phyloP scores from a whole-genome alignment of 1,140 invertebrate genomes.

The Platyura marginata region DNA sequence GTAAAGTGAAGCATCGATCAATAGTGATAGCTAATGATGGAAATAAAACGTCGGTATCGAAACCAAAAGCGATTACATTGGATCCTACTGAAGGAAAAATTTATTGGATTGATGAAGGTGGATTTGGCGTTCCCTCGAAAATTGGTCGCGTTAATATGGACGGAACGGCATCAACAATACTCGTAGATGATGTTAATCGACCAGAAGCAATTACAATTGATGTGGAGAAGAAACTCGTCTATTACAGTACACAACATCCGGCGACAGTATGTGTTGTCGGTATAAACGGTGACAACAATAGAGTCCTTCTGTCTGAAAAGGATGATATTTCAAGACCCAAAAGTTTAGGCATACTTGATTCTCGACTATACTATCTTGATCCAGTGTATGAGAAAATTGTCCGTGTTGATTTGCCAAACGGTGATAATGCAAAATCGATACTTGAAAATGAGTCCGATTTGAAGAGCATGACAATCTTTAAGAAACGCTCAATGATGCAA shows the following conservation, averaged over 20 bases:
- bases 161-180: conserved; percentile 54
- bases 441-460: conserved; percentile 73
- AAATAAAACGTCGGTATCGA: conserved; percentile 64
- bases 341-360: conserved; percentile 68
- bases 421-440: conserved; percentile 54
- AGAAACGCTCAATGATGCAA: conserved; percentile 58
- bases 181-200: conserved; percentile 43
- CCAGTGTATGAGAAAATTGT: conserved; percentile 77
- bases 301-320: conserved; percentile 43
- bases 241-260: conserved; percentile 66
- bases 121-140: conserved; percentile 74
- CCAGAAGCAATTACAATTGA: conserved; percentile 77
- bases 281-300: conserved; percentile 51
- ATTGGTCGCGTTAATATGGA: conserved; percentile 90
- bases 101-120: conserved; percentile 94
- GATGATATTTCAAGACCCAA: conserved; percentile 59
- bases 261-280: conserved; percentile 53
- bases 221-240: conserved; percentile 62
- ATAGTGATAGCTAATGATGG: conserved; percentile 85
- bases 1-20: conserved; percentile 63
- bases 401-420: conserved; percentile 66
- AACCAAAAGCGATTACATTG: conserved; percentile 70
- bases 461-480: conserved; percentile 76
- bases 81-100: conserved; percentile 82
- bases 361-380: conserved; percentile 75